phyloP scores from a whole-genome alignment of 1,140 invertebrate species.

The Coelopa frigida region DNA sequence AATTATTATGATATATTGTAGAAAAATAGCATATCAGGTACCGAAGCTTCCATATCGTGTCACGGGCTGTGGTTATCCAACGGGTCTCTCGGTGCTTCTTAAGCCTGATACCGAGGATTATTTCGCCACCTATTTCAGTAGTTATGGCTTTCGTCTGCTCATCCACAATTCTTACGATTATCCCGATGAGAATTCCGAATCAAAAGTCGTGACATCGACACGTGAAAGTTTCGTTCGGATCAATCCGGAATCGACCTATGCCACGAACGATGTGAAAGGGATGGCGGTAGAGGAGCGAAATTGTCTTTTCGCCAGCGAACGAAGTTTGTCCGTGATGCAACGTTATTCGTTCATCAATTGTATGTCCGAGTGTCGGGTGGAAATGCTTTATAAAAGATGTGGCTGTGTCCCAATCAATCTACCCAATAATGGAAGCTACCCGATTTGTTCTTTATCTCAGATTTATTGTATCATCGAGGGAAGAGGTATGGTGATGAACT shows the following conservation, averaged over 20 bases:
- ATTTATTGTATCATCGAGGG: constrained; percentile 28
- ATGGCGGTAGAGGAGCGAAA: constrained; percentile 46
- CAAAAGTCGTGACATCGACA: constrained; percentile 48
- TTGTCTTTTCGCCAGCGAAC: constrained; percentile 54
- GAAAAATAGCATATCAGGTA: constrained; percentile 38
- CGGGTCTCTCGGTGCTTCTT: constrained; percentile 52
- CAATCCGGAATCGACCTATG: constrained; percentile 52
- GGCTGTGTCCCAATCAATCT: constrained; percentile 55
- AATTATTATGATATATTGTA: constrained; percentile 7
- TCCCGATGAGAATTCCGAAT: constrained; percentile 52
- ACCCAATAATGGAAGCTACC: constrained; percentile 43
- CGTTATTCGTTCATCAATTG: constrained; percentile 59
- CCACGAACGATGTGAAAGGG: constrained; percentile 47
- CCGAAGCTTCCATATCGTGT: constrained; percentile 47
- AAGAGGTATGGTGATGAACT: constrained; percentile 24
- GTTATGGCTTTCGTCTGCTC: constrained; percentile 42
- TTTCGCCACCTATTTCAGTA: constrained; percentile 43
- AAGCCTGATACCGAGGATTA: constrained; percentile 48
- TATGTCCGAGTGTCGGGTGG: constrained; percentile 50
- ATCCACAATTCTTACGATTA: constrained; percentile 55
- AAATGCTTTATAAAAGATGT: constrained; percentile 46
- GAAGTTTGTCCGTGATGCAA: constrained; percentile 33
- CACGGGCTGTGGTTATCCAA: constrained; percentile 57
- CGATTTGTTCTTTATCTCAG: constrained; percentile 21
- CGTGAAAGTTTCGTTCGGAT: constrained; percentile 53